Base-by-base conservation (phyloP, 2,888 invertebrate species). In the Cacoxenus indagator region DNA sequence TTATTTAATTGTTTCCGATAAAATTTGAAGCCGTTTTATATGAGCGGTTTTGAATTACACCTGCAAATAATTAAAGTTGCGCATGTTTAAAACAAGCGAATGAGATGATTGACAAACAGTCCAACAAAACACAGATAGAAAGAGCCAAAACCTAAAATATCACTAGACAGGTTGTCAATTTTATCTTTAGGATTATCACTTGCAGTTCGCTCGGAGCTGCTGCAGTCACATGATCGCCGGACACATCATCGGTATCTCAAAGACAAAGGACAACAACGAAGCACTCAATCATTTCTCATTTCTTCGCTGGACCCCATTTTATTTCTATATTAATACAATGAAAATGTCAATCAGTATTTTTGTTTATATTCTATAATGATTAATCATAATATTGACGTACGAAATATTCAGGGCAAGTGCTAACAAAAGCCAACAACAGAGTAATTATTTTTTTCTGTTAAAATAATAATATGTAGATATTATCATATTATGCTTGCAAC, bases 171-270 rank as follows among this genome's bases (percentile, higher is more conserved):
- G n/a, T 17, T 4, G 29, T 57, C 57, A 57, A 57, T 29, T 27
- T 29, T 57, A 31, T 57, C 31, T 57, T 17, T 29, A n/a, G 19
- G 57, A 57, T 57, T 29, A 57, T 57, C 57, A 57, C 29, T 57
- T 57, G 57, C 27, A 51, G 57, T 51, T 51, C n/a, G 57, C 29
- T 31, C 9, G 29, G 26, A 27, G 57, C 29, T 57, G 51, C 22
- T 51, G 22, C 4, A 8, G 51, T 6, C 22, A 37, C 37, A 37
- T n/a, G n/a, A n/a, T n/a, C n/a, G n/a, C n/a, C n/a, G n/a, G n/a
- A n/a, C n/a, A n/a, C n/a, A n/a, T 37, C 8, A 14, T 14, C 37
- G 14, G 37, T 8, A 37, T 14, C 37, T 8, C 9, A 8, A 14
- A 8, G 14, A 37, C 37, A 37, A 8, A 17, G 17, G 19, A 19